A percentile compares a stretch with the other conserved stretches of the same genome.
phyloP scores from a whole-genome alignment of 1,140 invertebrate species.

The Drosophila pseudoananassae region DNA sequence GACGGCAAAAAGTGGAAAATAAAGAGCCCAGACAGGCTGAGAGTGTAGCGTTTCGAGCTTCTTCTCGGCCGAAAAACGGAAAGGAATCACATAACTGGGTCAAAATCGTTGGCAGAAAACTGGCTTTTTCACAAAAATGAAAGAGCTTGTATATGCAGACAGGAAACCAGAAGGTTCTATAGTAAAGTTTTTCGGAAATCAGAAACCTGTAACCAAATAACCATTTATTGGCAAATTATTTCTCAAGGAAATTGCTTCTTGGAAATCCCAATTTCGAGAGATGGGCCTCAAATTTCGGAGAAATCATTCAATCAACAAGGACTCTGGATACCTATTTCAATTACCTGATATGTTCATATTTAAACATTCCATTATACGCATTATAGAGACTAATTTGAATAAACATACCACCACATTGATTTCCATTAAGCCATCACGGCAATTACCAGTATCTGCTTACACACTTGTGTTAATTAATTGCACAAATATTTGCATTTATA shows the following conservation, averaged over 20 bases:
- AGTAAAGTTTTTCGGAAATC: no score
- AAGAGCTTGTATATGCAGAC: neutral
- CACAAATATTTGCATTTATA: neutral
- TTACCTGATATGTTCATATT: neutral
- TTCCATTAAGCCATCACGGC: neutral
- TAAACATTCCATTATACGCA: neutral
- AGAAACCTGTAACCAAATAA: no score
- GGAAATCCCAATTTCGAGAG: no score
- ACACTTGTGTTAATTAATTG: neutral
- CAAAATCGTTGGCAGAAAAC: constrained; percentile 35
- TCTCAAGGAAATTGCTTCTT: no score
- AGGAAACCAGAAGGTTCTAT: no score
- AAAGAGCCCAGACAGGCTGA: neutral
- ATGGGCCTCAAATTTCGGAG: neutral
- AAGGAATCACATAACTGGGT: constrained; percentile 29
- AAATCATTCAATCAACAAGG: no score
- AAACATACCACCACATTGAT: neutral
- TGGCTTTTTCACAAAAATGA: neutral
- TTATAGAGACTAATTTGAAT: neutral
- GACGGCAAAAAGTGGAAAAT: neutral
- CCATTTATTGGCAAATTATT: no score
- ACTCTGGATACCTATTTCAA: neutral
- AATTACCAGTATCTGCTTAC: constrained; percentile 1
- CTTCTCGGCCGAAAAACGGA: constrained; percentile 3
- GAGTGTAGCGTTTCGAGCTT: constrained; percentile 11